Conservation (phyloP, 1,140 invertebrate species). For the Araneus ventricosus region DNA sequence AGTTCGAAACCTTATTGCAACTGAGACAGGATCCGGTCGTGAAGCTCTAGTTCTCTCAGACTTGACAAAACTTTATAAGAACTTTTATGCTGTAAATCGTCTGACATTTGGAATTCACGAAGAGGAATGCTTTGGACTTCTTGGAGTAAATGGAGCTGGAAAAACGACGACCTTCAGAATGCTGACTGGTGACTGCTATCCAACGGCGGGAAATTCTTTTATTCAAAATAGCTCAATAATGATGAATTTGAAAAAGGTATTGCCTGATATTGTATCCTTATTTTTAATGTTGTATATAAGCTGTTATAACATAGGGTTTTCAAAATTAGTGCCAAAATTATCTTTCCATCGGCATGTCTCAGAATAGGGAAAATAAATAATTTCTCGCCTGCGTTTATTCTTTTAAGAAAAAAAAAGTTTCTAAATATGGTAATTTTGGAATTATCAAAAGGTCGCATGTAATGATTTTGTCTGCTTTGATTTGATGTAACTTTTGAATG, state of each 20-base stretch:
- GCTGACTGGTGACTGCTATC: conserved; percentile 79
- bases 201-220: conserved; percentile 78
- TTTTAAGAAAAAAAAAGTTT: too few species aligned
- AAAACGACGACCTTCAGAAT: conserved; percentile 80
- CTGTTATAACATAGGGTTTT: too few species aligned
- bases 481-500: too few species aligned
- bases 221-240: conserved; percentile 27
- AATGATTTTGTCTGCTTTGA: too few species aligned
- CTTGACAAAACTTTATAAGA: conserved; percentile 75
- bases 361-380: too few species aligned
- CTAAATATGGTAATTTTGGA: too few species aligned
- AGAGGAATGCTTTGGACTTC: conserved; percentile 82
- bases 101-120: conserved; percentile 77
- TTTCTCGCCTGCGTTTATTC: too few species aligned
- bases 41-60: conserved; percentile 74
- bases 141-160: conserved; percentile 81
- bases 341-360: too few species aligned
- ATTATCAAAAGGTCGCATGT: too few species aligned
- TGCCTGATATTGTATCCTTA: background rate
- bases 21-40: background rate
- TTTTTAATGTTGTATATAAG: too few species aligned
- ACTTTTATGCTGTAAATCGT: conserved; percentile 76
- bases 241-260: conserved; percentile 84
- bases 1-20: background rate
- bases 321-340: too few species aligned